phyloP scores from a whole-genome alignment of 2,113 vertebrate genomes.

The Cichladusa arquata region DNA sequence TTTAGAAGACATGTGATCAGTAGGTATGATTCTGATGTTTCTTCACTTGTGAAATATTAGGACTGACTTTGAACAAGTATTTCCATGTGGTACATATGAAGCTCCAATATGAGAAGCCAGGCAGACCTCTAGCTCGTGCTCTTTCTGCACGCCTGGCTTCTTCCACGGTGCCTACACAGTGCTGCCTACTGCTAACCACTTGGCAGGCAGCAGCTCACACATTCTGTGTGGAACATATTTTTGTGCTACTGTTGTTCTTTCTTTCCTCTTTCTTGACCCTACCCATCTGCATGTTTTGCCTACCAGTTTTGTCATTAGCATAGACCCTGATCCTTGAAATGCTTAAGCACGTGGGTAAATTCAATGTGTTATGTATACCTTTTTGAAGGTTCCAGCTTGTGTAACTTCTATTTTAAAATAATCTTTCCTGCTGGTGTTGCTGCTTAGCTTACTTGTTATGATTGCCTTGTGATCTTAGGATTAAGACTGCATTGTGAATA shows the following conservation, averaged over 20 bases:
- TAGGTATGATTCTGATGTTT: neutral
- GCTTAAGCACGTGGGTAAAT: neutral
- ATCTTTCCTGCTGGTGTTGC: neutral
- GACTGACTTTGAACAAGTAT: neutral
- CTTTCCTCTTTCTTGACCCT: conserved; percentile 38
- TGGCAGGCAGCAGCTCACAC: conserved; percentile 51
- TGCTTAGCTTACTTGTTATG: neutral
- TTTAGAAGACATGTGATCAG: neutral
- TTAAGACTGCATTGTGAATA: neutral
- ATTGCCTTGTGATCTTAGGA: neutral
- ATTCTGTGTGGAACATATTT: conserved; percentile 53
- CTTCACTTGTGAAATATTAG: neutral
- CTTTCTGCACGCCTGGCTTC: neutral
- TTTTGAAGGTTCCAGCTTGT: neutral
- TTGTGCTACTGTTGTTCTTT: neutral
- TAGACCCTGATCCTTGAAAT: conserved; percentile 1
- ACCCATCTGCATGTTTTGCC: conserved; percentile 60
- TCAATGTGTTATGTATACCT: neutral
- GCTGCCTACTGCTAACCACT: conserved; percentile 38
- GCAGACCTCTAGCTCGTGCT: neutral
- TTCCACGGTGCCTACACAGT: neutral
- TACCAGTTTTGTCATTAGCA: conserved; percentile 6
- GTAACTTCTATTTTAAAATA: neutral
- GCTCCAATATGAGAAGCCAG: neutral
- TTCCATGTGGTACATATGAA: neutral